Evolutionary conservation across 2,888 invertebrate genomes (phyloP).

Genomic region (Trachelus troglodyta): DNA sequence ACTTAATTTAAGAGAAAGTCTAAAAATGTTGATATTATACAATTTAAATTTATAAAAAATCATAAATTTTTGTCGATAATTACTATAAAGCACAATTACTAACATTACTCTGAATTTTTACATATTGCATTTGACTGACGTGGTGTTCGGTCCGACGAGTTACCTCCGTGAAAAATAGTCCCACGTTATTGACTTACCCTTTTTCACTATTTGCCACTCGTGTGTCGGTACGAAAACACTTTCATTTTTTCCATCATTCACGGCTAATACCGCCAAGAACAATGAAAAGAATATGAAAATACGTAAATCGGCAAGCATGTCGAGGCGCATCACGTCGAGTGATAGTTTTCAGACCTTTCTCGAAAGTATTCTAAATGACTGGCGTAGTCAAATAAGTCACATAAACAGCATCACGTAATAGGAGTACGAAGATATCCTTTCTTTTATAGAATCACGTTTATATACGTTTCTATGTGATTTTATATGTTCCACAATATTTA

Average conservation of each 20-base stretch:
- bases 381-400: not conserved
- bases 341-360: not conserved
- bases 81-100: not conserved
- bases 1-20: not conserved
- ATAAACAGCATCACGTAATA: not conserved
- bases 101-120: not conserved
- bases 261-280: constrained; percentile 12
- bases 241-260: constrained; percentile 45
- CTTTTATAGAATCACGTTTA: constrained; percentile 7
- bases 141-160: constrained; percentile 33
- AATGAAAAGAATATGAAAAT: constrained; percentile 19
- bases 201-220: constrained; percentile 74
- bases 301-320: constrained; percentile 31
- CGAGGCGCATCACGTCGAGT: constrained; percentile 12
- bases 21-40: not conserved
- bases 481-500: constrained; percentile 44
- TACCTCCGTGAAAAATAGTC: constrained; percentile 19
- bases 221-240: constrained; percentile 71
- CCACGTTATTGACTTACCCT: constrained; percentile 66
- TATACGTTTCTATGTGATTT: constrained; percentile 28
- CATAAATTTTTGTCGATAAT: not conserved
- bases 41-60: not conserved
- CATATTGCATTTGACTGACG: constrained; percentile 39
- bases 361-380: not conserved
- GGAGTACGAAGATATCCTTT: not conserved